Evolutionary conservation across 2,113 vertebrate species (phyloP).

Genomic region (Merops nubicus): DNA sequence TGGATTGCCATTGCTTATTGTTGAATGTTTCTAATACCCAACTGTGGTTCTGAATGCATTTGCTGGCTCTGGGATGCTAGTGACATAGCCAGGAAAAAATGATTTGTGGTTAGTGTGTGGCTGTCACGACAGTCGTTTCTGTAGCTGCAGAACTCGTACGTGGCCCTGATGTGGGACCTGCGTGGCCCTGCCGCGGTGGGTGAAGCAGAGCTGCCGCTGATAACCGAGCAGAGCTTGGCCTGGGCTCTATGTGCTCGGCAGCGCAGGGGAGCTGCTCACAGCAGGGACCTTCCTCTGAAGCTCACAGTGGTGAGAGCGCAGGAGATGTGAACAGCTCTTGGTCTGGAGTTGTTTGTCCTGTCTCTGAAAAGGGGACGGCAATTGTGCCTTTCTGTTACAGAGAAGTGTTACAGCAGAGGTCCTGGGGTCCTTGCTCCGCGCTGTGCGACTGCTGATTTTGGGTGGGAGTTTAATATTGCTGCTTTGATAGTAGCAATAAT

Average conservation of each 20-base stretch:
- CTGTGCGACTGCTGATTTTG: background rate
- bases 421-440: background rate
- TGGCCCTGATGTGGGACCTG: background rate
- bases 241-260: background rate
- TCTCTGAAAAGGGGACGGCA: background rate
- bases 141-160: accelerated
- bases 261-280: accelerated
- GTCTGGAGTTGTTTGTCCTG: background rate
- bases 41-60: background rate
- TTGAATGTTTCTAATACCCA: background rate
- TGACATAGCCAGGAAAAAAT: slow-evolving; percentile 24
- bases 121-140: background rate
- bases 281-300: background rate
- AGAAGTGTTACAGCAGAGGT: background rate
- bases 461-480: background rate
- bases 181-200: accelerated
- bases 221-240: background rate
- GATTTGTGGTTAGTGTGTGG: background rate
- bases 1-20: background rate
- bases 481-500: background rate
- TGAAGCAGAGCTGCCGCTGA: background rate
- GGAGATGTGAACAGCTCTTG: background rate
- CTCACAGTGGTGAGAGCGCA: background rate
- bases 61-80: background rate
- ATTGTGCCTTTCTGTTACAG: background rate